Base-by-base conservation (phyloP, 2,888 invertebrate species). In the Oxyscelio sp. region DNA sequence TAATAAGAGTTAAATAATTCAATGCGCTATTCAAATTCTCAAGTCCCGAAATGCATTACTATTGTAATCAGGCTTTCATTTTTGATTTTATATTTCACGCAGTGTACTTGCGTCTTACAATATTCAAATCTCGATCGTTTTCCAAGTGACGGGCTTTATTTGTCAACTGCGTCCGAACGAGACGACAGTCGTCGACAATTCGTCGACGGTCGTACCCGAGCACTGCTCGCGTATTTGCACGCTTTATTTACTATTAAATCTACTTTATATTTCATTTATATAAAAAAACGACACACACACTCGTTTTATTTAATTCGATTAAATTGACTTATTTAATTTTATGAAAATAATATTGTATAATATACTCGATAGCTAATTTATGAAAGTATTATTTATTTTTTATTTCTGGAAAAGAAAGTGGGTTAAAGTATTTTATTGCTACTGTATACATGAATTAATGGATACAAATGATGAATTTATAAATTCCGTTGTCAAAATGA, bases 281-380 rank as follows among this genome's bases (percentile, higher is more conserved):
- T n/a, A n/a, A n/a, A n/a, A n/a, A 8, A 19, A 17, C 40, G 45
- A 8, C 15, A 27, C 15, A n/a, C n/a, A n/a, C n/a, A n/a, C n/a
- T n/a, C n/a, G 17, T 22, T 71, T 61, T 45, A 31, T 59, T 78
- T 68, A 40, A 63, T 71, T 71, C 19, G 40, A 65, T 70, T 61
- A 65, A 71, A 56, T 65, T 48, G 38, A 43, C 50, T 79, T 58
- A 58, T 58, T 79, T 65, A 40, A 48, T 79, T 79, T 65, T 43
- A 79, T 65, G 17, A 71, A 65, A 71, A 65, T 65, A 71, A n/a
- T n/a, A n/a, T n/a, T n/a, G n/a, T n/a, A n/a, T n/a, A n/a, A n/a
- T n/a, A n/a, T n/a, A n/a, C n/a, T n/a, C n/a, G n/a, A n/a, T n/a
- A n/a, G n/a, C n/a, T n/a, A n/a, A n/a, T n/a, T n/a, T n/a, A n/a